Evolutionary conservation across 2,797 vertebrate genomes (phyloP), one percentile per base, ranked within the genome.

Genomic region (Acipenser oxyrinchus): DNA sequence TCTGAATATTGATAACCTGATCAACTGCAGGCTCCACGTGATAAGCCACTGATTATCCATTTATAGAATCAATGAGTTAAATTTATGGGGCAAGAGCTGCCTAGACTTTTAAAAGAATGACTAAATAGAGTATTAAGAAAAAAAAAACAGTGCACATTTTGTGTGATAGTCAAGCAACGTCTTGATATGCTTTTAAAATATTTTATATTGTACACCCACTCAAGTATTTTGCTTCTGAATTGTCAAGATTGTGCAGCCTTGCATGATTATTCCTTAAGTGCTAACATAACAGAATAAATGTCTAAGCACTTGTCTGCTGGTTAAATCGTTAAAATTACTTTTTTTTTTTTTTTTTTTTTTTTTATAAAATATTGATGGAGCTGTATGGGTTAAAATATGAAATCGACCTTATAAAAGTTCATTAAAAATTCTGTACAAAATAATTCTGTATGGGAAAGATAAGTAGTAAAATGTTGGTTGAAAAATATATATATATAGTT

Each of bases 371-470:
- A 90, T 90, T 82, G 86, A 93, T 90, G 88, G 84, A 90, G 84
- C 88, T 89, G 90, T 86, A 88, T 90, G 88, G 84, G 87, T 90
- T 91, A 90, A 89, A 87, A 91, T 92, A 91, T 87, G 86, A 89
- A 91, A 89, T 88, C 78, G 85, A 91, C 86, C 78, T 93, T 91
- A 93, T 92, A 93, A 93, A 93, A 93, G 91, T 87, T 87, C 83
- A 88, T 91, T 84, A 90, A 90, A 89, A 92, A 90, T 90, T 92
- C 89, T 93, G 89, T 93, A 93, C 91, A 94, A 94, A 93, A 93
- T 93, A 91, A 93, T 91, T 92, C 90, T 84, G 83, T 87, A 89
- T 87, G 90, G 90, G 89, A 90, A 91, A 90, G 88, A 83, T 91
- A 89, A 88, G 90, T 92, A 93, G 88, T 88, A 92, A 88, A 93